Percentiles rank a stretch among this genome's conserved stretches.
phyloP scores from a whole-genome alignment of 2,113 vertebrate genomes.

The Callorhinus ursinus region DNA sequence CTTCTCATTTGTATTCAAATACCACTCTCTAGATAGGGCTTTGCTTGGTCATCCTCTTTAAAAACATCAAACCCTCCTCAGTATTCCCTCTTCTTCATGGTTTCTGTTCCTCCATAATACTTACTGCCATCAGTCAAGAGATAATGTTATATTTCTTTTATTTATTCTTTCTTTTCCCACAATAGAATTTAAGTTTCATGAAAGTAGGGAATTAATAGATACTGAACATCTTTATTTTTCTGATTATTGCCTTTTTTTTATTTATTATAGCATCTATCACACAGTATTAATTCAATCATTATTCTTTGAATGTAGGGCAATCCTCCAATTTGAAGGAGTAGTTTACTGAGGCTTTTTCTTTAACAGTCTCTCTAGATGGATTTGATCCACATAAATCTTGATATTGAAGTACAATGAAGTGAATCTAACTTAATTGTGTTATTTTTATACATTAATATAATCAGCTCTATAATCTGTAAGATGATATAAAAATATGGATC shows the following conservation, averaged over 20 bases:
- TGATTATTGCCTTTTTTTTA: background rate
- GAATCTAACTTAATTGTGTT: slow-evolving; percentile 14
- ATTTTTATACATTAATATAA: background rate
- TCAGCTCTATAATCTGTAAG: background rate
- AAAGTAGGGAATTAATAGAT: background rate
- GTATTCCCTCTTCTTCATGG: background rate
- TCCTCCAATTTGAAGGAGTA: background rate
- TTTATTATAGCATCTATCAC: background rate
- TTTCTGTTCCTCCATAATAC: background rate
- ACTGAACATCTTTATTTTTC: background rate
- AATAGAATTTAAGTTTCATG: background rate
- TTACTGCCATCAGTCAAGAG: background rate
- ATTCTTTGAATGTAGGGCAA: background rate
- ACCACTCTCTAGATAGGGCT: background rate
- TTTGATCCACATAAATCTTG: background rate
- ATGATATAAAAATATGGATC: background rate
- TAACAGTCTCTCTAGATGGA: background rate
- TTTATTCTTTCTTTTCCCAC: background rate
- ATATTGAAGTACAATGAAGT: background rate
- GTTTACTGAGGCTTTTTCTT: background rate
- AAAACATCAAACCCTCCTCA: background rate
- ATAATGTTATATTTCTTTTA: background rate
- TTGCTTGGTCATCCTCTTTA: background rate
- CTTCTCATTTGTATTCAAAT: background rate
- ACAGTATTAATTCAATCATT: background rate